Evolutionary conservation across 2,888 invertebrate species (phyloP), one percentile per base, ranked within the genome.

Genomic region (Archaeoteleia sp.): DNA sequence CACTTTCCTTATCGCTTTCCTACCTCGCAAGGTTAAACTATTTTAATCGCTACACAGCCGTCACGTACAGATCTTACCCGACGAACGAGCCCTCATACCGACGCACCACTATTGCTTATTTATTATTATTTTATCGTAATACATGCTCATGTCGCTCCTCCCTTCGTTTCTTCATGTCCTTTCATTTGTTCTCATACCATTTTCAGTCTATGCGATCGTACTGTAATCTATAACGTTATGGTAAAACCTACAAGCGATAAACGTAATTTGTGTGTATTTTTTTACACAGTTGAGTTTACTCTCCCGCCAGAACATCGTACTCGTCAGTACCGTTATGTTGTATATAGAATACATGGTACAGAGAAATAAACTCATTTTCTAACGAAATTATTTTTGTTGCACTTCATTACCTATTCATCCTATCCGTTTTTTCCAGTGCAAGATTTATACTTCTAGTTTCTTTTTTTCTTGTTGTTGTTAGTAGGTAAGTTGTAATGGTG

Each of bases 301-400:
- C 74, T 77, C 73, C 68, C 74, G 76, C 73, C 71, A 67, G 78
- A 75, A 75, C 74, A 73, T 76, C 73, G 74, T 76, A 78, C 78
- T 81, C 79, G 78, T 80, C 79, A 74, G 82, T 84, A 83, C 82
- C 81, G 79, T 81, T 81, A 81, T 77, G 79, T 81, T 84, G 84
- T 84, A 84, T 82, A 82, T 82, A 83, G 78, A 80, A 76, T 82
- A 82, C 82, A 79, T 81, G 84, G 82, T 83, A 83, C 80, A 78
- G 83, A 82, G 81, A 84, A 84, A 85, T 84, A 85, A 85, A 84
- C 83, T 84, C 83, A 83, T 83, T 84, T 84, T 84, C 80, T 84
- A 83, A 84, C 80, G 82, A 84, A 81, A 39, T 35, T 32, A 39
- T 40, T 46, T 51, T 29, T 48, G 12, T 46, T 14, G 13, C 25